These are phyloP conservation scores for Malthinus flaveolus DNA, from an alignment of 2,888 invertebrate genomes.

Conservation along the genomic window DNA sequence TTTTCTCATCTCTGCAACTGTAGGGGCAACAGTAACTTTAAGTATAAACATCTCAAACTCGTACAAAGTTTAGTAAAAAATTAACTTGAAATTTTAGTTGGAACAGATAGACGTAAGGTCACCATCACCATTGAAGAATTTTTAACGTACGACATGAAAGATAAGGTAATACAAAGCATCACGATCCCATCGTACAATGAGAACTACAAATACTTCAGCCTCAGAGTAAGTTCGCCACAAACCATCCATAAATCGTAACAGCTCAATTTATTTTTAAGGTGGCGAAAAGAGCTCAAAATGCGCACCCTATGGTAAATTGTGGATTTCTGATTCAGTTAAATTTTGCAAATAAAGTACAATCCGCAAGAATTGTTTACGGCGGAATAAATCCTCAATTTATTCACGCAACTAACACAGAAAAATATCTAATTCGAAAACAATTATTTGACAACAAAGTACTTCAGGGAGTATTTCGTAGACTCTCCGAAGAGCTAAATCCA, in stretches of 20 bases:
- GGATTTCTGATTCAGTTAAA: conserved; percentile 67
- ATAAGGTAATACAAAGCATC: conserved; percentile 55
- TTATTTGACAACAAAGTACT: conserved; percentile 50
- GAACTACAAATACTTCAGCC: conserved; percentile 46
- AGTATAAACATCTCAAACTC: conserved; percentile 24
- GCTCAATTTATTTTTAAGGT: conserved; percentile 57
- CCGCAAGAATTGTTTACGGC: conserved; percentile 65
- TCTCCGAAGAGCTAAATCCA: conserved; percentile 64
- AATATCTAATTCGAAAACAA: conserved; percentile 52
- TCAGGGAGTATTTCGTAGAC: conserved; percentile 53
- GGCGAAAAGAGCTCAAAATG: conserved; percentile 70
- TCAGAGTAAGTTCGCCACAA: conserved; percentile 44
- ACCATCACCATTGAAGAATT: conserved; percentile 44
- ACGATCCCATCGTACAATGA: conserved; percentile 55
- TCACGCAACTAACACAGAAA: conserved; percentile 59
- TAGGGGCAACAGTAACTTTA: conserved; percentile 57
- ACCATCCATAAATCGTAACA: no score
- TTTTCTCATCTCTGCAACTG: conserved; percentile 65
- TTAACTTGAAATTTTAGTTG: background rate
- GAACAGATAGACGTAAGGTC: background rate
- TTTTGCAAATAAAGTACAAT: conserved; percentile 51
- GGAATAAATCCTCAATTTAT: conserved; percentile 59
- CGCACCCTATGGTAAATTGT: conserved; percentile 74
- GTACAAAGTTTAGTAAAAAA: no score
- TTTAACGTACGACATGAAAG: conserved; percentile 53